Evolutionary conservation across 2,888 invertebrate genomes (phyloP), one percentile per base, ranked within the genome.

Genomic region (Lampropteryx suffumata): DNA sequence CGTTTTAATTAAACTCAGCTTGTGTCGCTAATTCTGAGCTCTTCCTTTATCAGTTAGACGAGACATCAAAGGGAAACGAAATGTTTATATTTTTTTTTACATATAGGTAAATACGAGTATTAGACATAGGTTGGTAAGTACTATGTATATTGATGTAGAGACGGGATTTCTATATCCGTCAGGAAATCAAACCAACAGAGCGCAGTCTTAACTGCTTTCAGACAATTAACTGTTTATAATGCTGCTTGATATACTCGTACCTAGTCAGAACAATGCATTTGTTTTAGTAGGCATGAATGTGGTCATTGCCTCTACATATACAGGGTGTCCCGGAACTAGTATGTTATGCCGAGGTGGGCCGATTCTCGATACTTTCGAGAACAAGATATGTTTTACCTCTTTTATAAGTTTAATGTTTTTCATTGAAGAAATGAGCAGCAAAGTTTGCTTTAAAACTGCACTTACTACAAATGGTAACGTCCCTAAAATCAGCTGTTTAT

Each of bases 201-300:
- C 55, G 41, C 48, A 50, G 29, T 35, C 34, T 12, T 54, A 46
- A 49, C 52, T 37, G 41, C 50, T 52, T 57, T 34, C 50, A 49
- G 42, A 57, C 46, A 58, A 55, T 54, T 37, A 57, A 45, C 36
- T 42, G 42, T 49, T 30, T 44, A 46, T 44, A 48, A 48, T 55
- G 52, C 50, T 57, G 42, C 34, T 45, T 34, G 12, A 40, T 47
- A 44, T 49, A 44, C n/a, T n/a, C n/a, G n/a, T n/a, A n/a, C n/a
- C n/a, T n/a, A n/a, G 44, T 40, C 43, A 48, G 55, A 55, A 59
- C 61, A 56, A 62, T 56, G 55, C 52, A 50, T 46, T 51, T 37
- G 13, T 52, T 55, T 42, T 56, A 51, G 32, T 41, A 34, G 3
- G 34, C 29, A 28, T 11, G 26, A 48, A 41, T 54, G 48, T 51